These are phyloP conservation scores for Dromaius novaehollandiae DNA, from an alignment of 2,113 vertebrate genomes.

Conservation along the genomic window DNA sequence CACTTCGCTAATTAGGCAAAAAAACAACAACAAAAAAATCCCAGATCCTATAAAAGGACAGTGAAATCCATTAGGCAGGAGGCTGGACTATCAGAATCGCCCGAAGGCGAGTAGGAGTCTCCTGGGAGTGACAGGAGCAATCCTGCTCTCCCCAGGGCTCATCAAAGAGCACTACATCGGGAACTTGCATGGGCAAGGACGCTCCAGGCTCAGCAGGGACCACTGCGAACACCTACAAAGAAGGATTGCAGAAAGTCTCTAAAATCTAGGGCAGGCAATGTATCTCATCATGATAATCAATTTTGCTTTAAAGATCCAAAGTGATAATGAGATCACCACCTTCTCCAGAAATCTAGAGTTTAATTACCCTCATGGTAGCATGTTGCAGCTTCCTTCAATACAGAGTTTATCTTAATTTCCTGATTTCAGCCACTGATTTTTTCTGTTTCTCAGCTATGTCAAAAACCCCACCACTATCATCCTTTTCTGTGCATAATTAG, in stretches of 20 bases:
- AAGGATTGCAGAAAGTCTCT: not conserved
- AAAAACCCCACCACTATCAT: not conserved
- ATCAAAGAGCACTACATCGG: not conserved
- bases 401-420: not conserved
- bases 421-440: not conserved
- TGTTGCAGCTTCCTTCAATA: not conserved
- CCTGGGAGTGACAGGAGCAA: not conserved
- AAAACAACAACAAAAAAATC: not conserved
- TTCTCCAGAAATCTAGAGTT: not conserved
- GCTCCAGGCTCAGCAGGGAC: not conserved
- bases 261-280: not conserved
- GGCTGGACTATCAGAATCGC: not conserved
- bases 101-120: not conserved
- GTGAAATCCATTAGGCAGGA: not conserved
- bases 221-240: not conserved
- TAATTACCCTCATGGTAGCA: not conserved
- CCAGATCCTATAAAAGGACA: not conserved
- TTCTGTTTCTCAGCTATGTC: not conserved
- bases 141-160: not conserved
- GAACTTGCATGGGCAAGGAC: not conserved
- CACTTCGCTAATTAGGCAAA: not conserved
- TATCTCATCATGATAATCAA: not conserved
- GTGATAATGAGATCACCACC: not conserved
- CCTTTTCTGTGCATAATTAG: not conserved
- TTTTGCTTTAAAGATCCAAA: not conserved